Evolutionary conservation across 1,140 invertebrate genomes (phyloP), one percentile per base, ranked within the genome.

Genomic region (Colletes gigas): DNA sequence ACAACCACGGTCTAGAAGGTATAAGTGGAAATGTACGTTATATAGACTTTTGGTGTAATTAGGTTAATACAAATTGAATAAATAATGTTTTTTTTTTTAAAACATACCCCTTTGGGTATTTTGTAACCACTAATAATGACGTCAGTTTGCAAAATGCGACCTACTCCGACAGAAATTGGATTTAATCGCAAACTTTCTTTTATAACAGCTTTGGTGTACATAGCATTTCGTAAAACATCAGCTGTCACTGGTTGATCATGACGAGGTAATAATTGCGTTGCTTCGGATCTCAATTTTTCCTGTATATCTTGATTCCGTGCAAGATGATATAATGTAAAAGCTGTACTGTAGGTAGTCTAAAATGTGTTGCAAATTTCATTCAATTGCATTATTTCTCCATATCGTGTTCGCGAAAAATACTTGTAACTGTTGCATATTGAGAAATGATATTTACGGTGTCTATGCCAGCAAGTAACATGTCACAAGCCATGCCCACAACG

Each of bases 161-260:
- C 97, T 39, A 97, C 94, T 17, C 97, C 97, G 59, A 98, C 94
- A 0, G 97, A 96, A 59, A 98, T 95, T 3, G 97, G 97, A 93
- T 97, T 96, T n/a, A 98, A 83, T 88, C 97, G 94, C 30, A 98
- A 94, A 10, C 96, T 96, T 93, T 99, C 98, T 91, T 98, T 98
- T 5, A 98, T 90, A 41, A 96, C 96, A 17, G 97, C 96, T 90
- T 96, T 96, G 0, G 97, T 93, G 88, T 97, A 98, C 12, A 91
- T 89, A 17, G 97, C 96, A 60, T 95, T 94, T 17, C 91, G 91
- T 12, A 98, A 84, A 9, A 93, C 90, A 65, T 95, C 94, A 6
- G 92, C 83, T 4, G 95, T 96, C 8, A 98, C 91, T 3, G 91
- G 74, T 21, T 93, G 87, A 65, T 95, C 89, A 66, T 92, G 86